These are phyloP conservation scores for Branchinecta sandiegonensis DNA, from an alignment of 2,888 invertebrate genomes.

Conservation along the genomic window DNA sequence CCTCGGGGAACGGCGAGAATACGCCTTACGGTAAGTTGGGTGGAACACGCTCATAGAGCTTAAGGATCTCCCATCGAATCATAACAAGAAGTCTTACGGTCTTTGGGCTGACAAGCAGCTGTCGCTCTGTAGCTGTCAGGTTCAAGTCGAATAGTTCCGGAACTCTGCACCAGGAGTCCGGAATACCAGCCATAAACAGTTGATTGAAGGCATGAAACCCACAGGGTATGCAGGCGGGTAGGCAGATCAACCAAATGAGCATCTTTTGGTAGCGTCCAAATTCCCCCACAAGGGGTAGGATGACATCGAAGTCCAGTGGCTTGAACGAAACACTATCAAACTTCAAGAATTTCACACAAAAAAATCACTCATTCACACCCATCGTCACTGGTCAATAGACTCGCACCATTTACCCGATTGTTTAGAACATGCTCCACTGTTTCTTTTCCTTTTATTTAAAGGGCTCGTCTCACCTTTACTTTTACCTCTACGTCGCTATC, in stretches of 20 bases:
- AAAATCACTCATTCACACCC: no score
- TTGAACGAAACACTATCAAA: not conserved
- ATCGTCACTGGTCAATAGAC: no score
- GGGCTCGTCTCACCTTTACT: no score
- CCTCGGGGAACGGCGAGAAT: no score
- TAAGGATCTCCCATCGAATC: no score
- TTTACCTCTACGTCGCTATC: no score
- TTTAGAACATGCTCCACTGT: no score
- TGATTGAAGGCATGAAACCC: slow-evolving; percentile 87
- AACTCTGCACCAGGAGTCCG: slow-evolving; percentile 53
- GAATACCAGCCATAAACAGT: slow-evolving; percentile 75
- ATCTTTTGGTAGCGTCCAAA: slow-evolving; percentile 77
- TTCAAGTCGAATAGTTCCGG: slow-evolving; percentile 14
- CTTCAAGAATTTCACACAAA: no score
- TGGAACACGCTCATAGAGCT: no score
- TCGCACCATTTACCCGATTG: no score
- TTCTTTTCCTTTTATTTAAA: no score
- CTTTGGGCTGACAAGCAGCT: not conserved
- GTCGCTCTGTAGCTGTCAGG: not conserved
- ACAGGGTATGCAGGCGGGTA: slow-evolving; percentile 76
- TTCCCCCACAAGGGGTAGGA: slow-evolving; percentile 70
- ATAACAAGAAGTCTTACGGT: not conserved
- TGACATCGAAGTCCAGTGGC: slow-evolving; percentile 56
- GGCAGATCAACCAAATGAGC: slow-evolving; percentile 66
- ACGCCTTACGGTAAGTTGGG: no score